Base-by-base conservation (phyloP, 2,888 invertebrate species). In the Tipula helvola region DNA sequence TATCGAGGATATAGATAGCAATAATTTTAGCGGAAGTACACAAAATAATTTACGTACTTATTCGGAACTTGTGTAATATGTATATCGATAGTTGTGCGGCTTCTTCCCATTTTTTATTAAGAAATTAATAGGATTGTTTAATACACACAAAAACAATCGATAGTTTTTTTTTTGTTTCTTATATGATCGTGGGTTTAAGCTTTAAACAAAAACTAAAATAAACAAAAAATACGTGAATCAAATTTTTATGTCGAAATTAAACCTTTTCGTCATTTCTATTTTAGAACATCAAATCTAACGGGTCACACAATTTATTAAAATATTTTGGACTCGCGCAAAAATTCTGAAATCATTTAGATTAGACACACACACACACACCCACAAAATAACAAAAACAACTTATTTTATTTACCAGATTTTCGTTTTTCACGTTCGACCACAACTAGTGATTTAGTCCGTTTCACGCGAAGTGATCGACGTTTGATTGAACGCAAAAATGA, bases 371-470 rank as follows among this genome's bases (percentile, higher is more conserved):
- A 28, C 28, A 28, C 28, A 28, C 2, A 28, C 28, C 1, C 1
- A 2, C 39, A 39, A 39, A 39, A 39, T 39, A 7, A 5, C 39
- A 39, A 7, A 3, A 10, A 44, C 44, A 10, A 36, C 36, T 39
- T 41, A 84, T 94, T n/a, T n/a, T 28, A 28, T 28, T 95, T 93
- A 96, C 96, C 96, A 91, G 96, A 96, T 92, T 96, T 96, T 90
- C 96, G 92, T 91, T 96, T 96, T 91, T 96, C 95, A 88, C 93
- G 94, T 88, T 95, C 93, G 87, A 91, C 90, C 83, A 95, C 93
- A 41, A 95, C 95, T 89, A 95, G 92, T 87, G 95, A 95, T 91
- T 96, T 96, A 89, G 95, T 95, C 89, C 95, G 93, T 91, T 95
- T 96, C 71, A 95, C 95, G 88, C 96, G 92, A 89, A 96, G 91